Percentiles rank a stretch among this genome's conserved stretches.
phyloP scores from a whole-genome alignment of 1,140 invertebrate genomes.

The Caenorhabditis elegans region WBcel235 BX284604.4:516001-516500 shows the following conservation, averaged over 20 bases:
- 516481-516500: no score
- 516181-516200: background rate
- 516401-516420: background rate
- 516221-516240: background rate
- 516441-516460: no score
- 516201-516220: background rate
- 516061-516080: background rate
- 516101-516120: conserved; percentile 43
- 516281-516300: conserved; percentile 47
- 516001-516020: background rate
- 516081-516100: conserved; percentile 38
- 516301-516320: conserved; percentile 50
- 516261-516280: conserved; percentile 37
- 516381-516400: background rate
- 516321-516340: conserved; percentile 48
- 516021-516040: conserved; percentile 5
- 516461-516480: no score
- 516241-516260: background rate
- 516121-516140: conserved; percentile 41
- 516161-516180: background rate
- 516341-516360: conserved; percentile 19
- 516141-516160: conserved; percentile 20
- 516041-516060: background rate
- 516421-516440: no score
- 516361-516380: background rate